Evolutionary conservation across 2,797 vertebrate species (phyloP).

Genomic region (Hemibagrus guttatus): DNA sequence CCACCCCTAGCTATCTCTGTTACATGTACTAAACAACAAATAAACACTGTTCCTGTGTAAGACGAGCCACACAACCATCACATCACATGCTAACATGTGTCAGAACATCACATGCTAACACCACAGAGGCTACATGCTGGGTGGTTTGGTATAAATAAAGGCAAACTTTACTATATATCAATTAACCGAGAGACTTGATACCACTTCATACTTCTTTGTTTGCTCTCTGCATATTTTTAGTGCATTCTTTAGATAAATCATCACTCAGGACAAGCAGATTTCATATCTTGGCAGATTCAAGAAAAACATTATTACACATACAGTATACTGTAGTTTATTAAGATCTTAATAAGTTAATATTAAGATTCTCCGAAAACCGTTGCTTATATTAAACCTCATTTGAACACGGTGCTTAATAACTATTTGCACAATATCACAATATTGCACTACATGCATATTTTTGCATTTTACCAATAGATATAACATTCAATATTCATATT

Average conservation of each 20-base stretch:
- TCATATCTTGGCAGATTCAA: too few relatives aligned
- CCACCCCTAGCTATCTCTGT: slow-evolving; percentile 34
- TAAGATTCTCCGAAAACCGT: too few relatives aligned
- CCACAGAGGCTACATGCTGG: not conserved
- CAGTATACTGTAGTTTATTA: too few relatives aligned
- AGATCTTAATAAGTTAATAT: too few relatives aligned
- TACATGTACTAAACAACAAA: slow-evolving; percentile 5
- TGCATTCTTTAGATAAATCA: not conserved
- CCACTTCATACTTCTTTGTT: not conserved
- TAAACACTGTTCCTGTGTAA: not conserved
- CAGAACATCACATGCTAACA: not conserved
- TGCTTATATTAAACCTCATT: too few relatives aligned
- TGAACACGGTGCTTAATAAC: too few relatives aligned
- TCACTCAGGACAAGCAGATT: not conserved
- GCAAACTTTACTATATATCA: not conserved
- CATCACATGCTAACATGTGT: not conserved
- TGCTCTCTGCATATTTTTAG: not conserved
- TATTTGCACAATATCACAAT: too few relatives aligned
- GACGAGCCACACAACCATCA: not conserved
- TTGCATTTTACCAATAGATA: too few relatives aligned
- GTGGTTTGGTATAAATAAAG: not conserved
- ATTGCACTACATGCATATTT: too few relatives aligned
- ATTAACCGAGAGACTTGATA: not conserved
- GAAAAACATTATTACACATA: too few relatives aligned
- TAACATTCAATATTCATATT: too few relatives aligned